Evolutionary conservation across 2,113 vertebrate species (phyloP).

Genomic region (Eulemur rufifrons): DNA sequence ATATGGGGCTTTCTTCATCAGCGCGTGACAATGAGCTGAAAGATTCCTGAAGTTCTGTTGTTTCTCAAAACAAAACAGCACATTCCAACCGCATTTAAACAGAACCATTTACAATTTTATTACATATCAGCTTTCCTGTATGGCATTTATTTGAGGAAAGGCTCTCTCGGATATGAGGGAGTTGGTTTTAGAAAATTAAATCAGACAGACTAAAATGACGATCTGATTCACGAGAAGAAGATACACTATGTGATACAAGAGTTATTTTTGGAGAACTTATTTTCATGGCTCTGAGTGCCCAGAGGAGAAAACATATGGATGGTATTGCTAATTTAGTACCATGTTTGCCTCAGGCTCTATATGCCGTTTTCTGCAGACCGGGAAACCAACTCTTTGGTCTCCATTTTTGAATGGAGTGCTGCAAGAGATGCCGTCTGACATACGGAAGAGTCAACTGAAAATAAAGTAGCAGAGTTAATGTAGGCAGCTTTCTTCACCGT

Average conservation of each 20-base stretch:
- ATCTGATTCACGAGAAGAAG: constrained; percentile 60
- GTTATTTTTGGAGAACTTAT: constrained; percentile 71
- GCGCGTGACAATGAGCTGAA: background rate
- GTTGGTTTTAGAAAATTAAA: constrained; percentile 68
- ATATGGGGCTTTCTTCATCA: background rate
- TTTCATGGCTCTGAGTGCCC: constrained; percentile 56
- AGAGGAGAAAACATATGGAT: constrained; percentile 70
- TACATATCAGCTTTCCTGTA: constrained; percentile 54
- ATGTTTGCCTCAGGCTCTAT: constrained; percentile 10
- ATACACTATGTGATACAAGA: constrained; percentile 51
- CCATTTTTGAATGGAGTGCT: constrained; percentile 56
- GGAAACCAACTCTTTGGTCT: constrained; percentile 14
- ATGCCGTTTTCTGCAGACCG: background rate
- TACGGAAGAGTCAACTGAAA: background rate
- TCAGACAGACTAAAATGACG: constrained; percentile 62
- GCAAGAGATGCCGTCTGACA: background rate
- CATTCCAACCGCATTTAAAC: constrained; percentile 54
- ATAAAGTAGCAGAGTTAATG: constrained; percentile 7
- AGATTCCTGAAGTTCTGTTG: constrained; percentile 51
- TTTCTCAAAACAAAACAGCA: constrained; percentile 67
- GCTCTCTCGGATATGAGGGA: constrained; percentile 33
- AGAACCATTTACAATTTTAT: constrained; percentile 52
- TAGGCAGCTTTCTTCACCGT: background rate
- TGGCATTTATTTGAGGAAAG: constrained; percentile 68
- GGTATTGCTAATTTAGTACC: constrained; percentile 56